phyloP scores from a whole-genome alignment of 2,888 invertebrate species.

The Villa cingulata region DNA sequence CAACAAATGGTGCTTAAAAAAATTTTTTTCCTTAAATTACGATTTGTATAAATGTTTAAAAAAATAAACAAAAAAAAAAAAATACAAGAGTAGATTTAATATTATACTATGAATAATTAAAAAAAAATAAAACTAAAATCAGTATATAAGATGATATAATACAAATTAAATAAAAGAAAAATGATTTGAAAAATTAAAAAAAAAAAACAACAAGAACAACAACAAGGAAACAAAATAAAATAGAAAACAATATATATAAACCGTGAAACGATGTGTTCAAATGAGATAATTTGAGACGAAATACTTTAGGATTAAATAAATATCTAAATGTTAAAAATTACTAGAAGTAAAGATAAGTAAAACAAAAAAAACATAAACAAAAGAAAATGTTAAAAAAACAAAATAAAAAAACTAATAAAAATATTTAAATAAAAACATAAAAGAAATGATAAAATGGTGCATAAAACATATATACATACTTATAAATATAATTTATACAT shows the following conservation, averaged over 20 bases:
- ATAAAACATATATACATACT: no score
- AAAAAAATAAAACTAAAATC: not conserved
- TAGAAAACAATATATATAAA: constrained; percentile 4
- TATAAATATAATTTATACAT: no score
- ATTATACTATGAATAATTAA: no score
- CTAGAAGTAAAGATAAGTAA: constrained; percentile 1
- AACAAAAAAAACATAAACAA: not conserved
- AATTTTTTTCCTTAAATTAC: constrained; percentile 11
- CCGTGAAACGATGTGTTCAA: constrained; percentile 11
- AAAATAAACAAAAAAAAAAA: no score
- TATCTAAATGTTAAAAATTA: not conserved
- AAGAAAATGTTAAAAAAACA: no score
- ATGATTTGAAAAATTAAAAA: not conserved
- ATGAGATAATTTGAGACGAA: constrained; percentile 10
- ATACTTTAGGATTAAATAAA: constrained; percentile 6
- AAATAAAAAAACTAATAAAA: no score
- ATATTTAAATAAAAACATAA: no score
- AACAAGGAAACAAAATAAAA: not conserved
- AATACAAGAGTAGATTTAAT: no score
- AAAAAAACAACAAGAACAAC: not conserved
- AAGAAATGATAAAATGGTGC: no score
- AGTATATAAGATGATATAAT: not conserved
- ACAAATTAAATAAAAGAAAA: not conserved
- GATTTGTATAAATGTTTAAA: constrained; percentile 7
- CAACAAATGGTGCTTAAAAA: constrained; percentile 12